Conservation (phyloP, 2,113 vertebrate species). For the Eulemur rufifrons region DNA sequence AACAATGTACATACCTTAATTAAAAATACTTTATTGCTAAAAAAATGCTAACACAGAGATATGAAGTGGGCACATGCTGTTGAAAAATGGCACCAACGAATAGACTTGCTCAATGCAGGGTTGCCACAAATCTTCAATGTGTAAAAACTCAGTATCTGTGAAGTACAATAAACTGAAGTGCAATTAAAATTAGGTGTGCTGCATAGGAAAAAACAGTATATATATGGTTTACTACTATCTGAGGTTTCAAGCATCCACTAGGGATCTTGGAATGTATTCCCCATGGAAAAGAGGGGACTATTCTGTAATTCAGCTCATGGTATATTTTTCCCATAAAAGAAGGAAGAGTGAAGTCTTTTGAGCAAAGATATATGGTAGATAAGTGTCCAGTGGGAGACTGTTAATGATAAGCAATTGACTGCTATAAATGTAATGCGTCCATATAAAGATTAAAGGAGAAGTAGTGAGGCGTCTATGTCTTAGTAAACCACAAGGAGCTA, state of each 20-base stretch:
- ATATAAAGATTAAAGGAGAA: not conserved
- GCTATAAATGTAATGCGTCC: not conserved
- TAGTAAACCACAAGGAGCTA: not conserved
- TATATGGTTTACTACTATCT: not conserved
- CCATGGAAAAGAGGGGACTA: not conserved
- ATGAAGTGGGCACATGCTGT: too few relatives aligned
- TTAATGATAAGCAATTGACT: not conserved
- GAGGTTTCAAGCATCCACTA: not conserved
- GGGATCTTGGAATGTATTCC: not conserved
- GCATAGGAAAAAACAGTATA: not conserved
- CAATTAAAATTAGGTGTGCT: not conserved
- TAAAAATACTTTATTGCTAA: not conserved
- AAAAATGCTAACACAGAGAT: not conserved
- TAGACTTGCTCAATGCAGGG: too few relatives aligned
- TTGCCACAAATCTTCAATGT: too few relatives aligned
- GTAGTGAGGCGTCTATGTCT: too few relatives aligned
- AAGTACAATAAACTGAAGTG: not conserved
- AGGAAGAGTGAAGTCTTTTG: not conserved
- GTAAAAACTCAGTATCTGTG: too few relatives aligned
- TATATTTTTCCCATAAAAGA: not conserved
- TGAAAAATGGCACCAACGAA: too few relatives aligned
- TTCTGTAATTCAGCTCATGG: not conserved
- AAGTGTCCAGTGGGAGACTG: not conserved
- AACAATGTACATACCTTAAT: not conserved
- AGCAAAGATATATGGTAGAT: not conserved